Base-by-base conservation (phyloP, 2,797 vertebrate species). In the Pterois miles region DNA sequence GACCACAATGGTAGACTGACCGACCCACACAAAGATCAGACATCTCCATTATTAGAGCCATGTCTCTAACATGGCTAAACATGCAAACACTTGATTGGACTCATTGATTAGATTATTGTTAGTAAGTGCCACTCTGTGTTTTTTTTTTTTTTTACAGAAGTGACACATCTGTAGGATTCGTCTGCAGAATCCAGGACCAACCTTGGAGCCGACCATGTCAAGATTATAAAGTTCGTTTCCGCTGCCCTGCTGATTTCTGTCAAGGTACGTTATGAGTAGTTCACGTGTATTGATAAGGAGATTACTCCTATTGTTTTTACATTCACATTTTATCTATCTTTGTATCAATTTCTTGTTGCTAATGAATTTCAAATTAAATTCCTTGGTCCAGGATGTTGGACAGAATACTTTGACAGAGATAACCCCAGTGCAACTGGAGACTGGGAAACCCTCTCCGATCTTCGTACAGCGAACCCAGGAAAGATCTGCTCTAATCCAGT, bases 341-440 rank as follows among this genome's bases (percentile, higher is more conserved):
- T 20, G 5, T 53, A 8, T 46, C 6, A 38, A 40, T 59, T 16
- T 58, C 29, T 20, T 22, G 23, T 14, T 53, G 10, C 27, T 48
- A 12, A 69, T 25, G 22, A 8, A 38, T 60, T 5, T 29, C 0
- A 7, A 25, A 16, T 36, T 8, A 3, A 29, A 31, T 50, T 6
- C 33, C 9, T 34, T 34, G 33, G 33, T 34, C 5, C 8, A 34
- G 33, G 33, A 34, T 34, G 33, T 34, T 34, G 33, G 33, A 34
- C 33, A 34, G 2, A 5, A 8, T 46, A 7, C 16, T 87, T 92
- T 72, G 85, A 92, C 72, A 74, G 89, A 56, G 88, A 90, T 5
- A 0, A 92, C 40, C 86, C 87, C 1, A 4, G 5, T 43, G 82
- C 66, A 43, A 48, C 1, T 14, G 89, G 87, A 48, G 90, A 93